Percentiles rank a stretch among this genome's conserved stretches.
phyloP scores from a whole-genome alignment of 1,140 invertebrate genomes.

The Tetragonula clypearis region DNA sequence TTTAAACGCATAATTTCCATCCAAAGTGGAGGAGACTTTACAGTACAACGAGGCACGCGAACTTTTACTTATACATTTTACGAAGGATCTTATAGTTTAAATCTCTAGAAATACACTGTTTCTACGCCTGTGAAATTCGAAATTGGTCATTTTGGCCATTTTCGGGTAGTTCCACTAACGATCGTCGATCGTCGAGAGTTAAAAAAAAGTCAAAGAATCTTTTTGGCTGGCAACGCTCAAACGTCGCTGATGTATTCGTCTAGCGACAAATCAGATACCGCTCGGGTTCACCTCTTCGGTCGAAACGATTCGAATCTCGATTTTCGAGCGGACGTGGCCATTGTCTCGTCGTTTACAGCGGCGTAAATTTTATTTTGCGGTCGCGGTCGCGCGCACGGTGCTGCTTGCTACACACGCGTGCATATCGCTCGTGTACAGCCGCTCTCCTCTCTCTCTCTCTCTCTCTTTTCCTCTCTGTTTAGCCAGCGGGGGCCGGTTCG shows the following conservation, averaged over 20 bases:
- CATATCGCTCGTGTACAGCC: slow-evolving; percentile 56
- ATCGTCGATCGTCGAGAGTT: not conserved
- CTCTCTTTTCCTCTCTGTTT: not conserved
- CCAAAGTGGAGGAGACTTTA: too few species aligned
- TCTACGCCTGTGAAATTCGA: too few species aligned
- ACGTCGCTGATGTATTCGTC: not conserved
- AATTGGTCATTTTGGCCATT: too few species aligned
- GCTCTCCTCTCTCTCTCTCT: slow-evolving; percentile 16
- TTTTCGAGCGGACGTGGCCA: slow-evolving; percentile 13
- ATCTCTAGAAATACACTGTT: too few species aligned
- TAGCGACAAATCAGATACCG: not conserved
- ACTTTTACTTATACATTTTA: too few species aligned
- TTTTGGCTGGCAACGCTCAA: not conserved
- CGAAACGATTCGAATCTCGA: not conserved
- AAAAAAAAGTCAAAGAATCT: not conserved
- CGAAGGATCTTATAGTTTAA: too few species aligned
- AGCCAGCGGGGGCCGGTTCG: slow-evolving; percentile 18
- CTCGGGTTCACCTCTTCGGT: not conserved
- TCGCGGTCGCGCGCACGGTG: slow-evolving; percentile 2
- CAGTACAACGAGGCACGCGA: too few species aligned
- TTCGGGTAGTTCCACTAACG: too few species aligned
- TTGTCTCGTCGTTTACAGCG: slow-evolving; percentile 30
- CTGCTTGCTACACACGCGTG: slow-evolving; percentile 14
- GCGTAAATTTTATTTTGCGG: slow-evolving; percentile 33
- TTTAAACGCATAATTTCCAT: too few species aligned